Evolutionary conservation across 2,797 vertebrate genomes (phyloP), one percentile per base, ranked within the genome.

Genomic region (Steatocranus sp.): DNA sequence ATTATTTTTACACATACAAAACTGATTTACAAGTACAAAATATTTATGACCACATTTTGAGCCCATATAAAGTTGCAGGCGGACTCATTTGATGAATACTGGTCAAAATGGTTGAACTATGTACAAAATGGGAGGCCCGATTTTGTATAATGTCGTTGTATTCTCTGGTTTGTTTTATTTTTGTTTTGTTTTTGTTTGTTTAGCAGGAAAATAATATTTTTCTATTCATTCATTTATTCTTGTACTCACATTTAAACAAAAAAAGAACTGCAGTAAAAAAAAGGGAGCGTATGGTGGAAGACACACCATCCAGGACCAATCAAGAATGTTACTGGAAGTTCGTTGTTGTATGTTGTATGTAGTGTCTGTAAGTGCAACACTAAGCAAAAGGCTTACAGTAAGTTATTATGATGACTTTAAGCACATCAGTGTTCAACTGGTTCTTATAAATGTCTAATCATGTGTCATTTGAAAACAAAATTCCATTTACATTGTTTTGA

Each of bases 281-380:
- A 56, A 17, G 25, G 53, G 25, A 56, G 25, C 1, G 2, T 56
- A 0, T 56, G 0, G 53, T 56, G 25, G 53, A 0, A 56, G 53
- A 56, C 25, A 2, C 53, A 10, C 14, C 53, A 30, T 56, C 53
- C 25, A 56, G 53, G 0, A 56, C 5, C 5, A 10, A 10, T 30
- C 53, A 56, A 1, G 25, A 56, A 0, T 30, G 25, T 2, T 56
- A 30, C 53, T 30, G 17, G 15, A 56, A 56, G 25, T 56, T 56
- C 0, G 0, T 17, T 56, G 53, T 56, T 30, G 15, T 30, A 10
- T 56, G 53, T 27, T 54, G 51, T 56, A 50, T 6, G 48, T 50
- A 11, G 27, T 56, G 54, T 56, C 54, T 56, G 15, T 56, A 32
- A 56, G 54, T 32, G 27, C 8, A 56, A 56, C 53, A 56, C 3